These are phyloP conservation scores for Grus americana DNA, from an alignment of 2,113 vertebrate species.

Conservation along the genomic window DNA sequence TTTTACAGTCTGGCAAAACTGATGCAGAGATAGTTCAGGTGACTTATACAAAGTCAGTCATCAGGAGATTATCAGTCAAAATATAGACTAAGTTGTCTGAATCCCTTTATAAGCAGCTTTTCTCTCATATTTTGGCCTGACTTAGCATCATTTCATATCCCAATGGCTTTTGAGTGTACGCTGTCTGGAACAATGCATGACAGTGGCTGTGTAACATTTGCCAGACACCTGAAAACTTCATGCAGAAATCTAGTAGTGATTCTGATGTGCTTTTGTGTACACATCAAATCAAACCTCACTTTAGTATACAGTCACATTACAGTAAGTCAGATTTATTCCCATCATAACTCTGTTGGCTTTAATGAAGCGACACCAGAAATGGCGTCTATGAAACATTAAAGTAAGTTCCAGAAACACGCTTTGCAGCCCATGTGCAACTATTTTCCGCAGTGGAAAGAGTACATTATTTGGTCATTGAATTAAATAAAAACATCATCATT, in stretches of 20 bases:
- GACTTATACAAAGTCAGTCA: background rate
- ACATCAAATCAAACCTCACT: background rate
- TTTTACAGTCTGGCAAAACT: conserved; percentile 2
- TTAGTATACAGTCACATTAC: background rate
- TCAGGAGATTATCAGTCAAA: background rate
- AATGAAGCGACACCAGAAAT: background rate
- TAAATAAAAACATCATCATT: background rate
- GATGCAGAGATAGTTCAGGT: background rate
- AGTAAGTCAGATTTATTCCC: background rate
- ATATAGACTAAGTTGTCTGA: background rate
- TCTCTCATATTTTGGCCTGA: conserved; percentile 14
- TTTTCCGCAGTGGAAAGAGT: background rate
- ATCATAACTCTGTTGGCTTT: background rate
- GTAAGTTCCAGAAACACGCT: background rate
- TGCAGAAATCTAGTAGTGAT: background rate
- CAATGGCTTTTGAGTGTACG: background rate
- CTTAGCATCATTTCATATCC: background rate
- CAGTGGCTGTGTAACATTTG: background rate
- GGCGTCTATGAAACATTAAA: background rate
- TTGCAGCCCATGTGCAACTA: background rate
- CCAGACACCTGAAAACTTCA: conserved; percentile 15
- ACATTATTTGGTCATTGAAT: background rate
- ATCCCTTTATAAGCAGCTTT: background rate
- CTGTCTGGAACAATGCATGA: background rate
- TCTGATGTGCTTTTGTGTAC: conserved; percentile 2